phyloP scores from a whole-genome alignment of 1,140 invertebrate genomes.

The Yoshiicerus persimilis region DNA sequence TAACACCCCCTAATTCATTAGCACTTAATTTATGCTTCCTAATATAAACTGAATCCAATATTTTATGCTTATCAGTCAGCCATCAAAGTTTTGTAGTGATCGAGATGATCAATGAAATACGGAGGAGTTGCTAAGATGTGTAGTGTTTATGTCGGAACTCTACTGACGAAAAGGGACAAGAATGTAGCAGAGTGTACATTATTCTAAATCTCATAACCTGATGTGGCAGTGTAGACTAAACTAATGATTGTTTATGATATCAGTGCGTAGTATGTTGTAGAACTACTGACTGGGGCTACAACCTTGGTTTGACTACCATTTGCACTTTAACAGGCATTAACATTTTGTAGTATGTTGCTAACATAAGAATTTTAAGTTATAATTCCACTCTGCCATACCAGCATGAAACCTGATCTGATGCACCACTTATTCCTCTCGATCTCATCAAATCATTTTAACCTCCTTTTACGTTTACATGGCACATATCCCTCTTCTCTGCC shows the following conservation, averaged over 20 bases:
- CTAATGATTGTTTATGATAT: background rate
- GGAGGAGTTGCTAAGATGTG: background rate
- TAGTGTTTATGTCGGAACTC: background rate
- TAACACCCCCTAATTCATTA: too few species aligned
- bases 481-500: background rate
- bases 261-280: background rate
- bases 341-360: background rate
- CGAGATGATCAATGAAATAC: background rate
- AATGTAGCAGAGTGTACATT: background rate
- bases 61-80: background rate
- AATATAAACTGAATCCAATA: too few species aligned
- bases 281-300: background rate
- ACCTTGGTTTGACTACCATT: background rate
- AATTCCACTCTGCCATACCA: background rate
- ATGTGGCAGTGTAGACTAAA: background rate
- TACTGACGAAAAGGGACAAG: background rate
- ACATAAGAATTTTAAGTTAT: background rate
- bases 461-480: background rate
- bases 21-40: too few species aligned
- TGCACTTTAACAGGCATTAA: background rate
- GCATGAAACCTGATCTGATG: constrained; percentile 15
- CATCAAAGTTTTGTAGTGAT: too few species aligned
- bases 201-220: background rate
- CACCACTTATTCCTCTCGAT: constrained; percentile 21
- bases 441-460: constrained; percentile 22